A percentile compares a stretch with the other conserved stretches of the same genome.
Evolutionary conservation across 2,113 vertebrate genomes (phyloP).

Genomic region (Dromaius novaehollandiae): DNA sequence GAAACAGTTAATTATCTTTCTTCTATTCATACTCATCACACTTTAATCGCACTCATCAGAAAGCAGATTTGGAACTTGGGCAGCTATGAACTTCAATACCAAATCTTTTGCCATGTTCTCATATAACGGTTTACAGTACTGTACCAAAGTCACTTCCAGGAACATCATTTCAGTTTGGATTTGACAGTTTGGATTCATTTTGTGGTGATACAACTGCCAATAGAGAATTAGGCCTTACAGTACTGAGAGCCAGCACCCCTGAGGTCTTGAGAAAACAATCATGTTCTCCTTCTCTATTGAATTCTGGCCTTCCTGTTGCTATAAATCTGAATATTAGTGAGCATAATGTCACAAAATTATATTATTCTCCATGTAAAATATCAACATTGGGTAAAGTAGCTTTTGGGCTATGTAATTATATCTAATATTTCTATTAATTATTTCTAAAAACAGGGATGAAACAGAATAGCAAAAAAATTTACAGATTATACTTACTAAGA

Average conservation of each 20-base stretch:
- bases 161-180: not conserved
- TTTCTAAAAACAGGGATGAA: not conserved
- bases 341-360: not conserved
- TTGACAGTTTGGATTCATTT: not conserved
- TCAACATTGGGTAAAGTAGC: not conserved
- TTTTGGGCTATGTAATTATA: not conserved
- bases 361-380: not conserved
- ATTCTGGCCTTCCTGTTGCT: not conserved
- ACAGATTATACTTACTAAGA: not conserved
- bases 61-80: not conserved
- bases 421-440: not conserved
- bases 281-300: not conserved
- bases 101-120: not conserved
- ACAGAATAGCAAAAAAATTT: not conserved
- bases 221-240: not conserved
- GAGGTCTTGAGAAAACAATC: not conserved
- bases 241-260: not conserved
- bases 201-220: not conserved
- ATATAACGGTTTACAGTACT: rapidly evolving
- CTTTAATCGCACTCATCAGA: not conserved
- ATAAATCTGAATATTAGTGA: not conserved
- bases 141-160: not conserved
- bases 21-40: not conserved
- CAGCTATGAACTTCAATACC: not conserved
- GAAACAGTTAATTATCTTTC: not conserved